Percentiles rank a stretch among this genome's conserved stretches.
These are phyloP conservation scores for Drosophila virilis DNA, from an alignment of 1,140 invertebrate species.

Conservation along the genomic window DNA sequence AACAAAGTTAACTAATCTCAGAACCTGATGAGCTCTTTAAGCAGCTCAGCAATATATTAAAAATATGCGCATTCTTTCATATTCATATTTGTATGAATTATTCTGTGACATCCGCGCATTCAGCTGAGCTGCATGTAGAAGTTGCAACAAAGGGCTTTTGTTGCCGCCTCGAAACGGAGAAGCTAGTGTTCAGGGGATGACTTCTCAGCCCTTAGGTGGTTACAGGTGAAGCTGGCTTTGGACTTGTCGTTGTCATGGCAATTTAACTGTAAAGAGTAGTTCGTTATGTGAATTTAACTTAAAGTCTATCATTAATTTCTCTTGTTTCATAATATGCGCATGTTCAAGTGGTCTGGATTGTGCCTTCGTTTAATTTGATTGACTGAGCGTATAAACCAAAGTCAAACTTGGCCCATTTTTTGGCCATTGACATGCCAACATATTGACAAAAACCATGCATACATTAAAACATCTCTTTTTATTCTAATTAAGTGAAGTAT, in stretches of 20 bases:
- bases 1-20: no score
- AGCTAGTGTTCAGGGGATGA: no score
- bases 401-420: neutral
- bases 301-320: neutral
- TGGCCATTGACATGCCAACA: neutral
- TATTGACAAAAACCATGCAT: neutral
- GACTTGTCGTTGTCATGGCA: constrained; percentile 12
- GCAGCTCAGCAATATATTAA: no score
- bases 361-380: constrained; percentile 4
- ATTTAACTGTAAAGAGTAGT: constrained; percentile 11
- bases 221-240: neutral
- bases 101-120: neutral
- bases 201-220: neutral
- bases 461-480: no score
- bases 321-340: constrained; percentile 1
- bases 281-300: neutral
- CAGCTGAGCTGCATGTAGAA: neutral
- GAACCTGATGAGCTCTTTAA: no score
- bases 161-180: neutral
- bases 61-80: neutral
- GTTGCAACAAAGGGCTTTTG: neutral
- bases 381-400: neutral
- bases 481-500: no score
- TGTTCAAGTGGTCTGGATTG: neutral
- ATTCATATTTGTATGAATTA: neutral